Base-by-base conservation (phyloP, 1,140 invertebrate species). In the Lordiphosa collinella region DNA sequence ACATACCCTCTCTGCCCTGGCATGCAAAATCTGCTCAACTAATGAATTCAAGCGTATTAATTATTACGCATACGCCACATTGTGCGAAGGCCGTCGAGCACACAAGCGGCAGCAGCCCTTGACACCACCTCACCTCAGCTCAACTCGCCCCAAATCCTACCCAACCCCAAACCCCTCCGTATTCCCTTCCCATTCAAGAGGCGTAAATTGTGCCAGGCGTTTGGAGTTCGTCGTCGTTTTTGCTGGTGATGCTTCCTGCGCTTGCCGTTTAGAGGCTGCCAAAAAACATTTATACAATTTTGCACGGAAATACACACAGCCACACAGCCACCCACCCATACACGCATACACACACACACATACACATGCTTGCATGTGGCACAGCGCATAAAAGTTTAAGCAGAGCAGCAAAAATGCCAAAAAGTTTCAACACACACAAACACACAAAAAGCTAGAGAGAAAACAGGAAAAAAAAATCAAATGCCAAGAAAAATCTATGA, bases 1-100 rank as follows among this genome's bases (percentile, higher is more conserved):
- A 14, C 14, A 48, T 34, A 35, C 40, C 16, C 35, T 58, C 47
- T 47, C 38, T 58, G 78, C 65, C 58, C 38, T 75, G 70, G 56
- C 69, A 82, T 82, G 75, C 65, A 84, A 76, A 82, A 82, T 82
- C 78, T 72, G 76, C 76, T 72, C 71, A 82, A 84, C 78, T 82
- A 85, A 84, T 84, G 78, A 82, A 82, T 84, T 84, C 78, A 82
- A 85, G 78, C 78, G 78, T 84, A 82, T 82, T 84, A 84, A 82
- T 84, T 82, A 82, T 82, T 82, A 82, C 78, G 78, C 78, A 82
- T 84, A 82, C 78, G 78, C 78, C 78, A 84, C 67, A 69, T 73
- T 78, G 78, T 82, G 64, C 78, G 72, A 78, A 84, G 76, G 78
- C 73, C 78, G 67, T 65, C 54, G 58, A 63, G 47, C 66, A 76